Evolutionary conservation across 2,797 vertebrate genomes (phyloP).

Genomic region (Ceryle rudis): DNA sequence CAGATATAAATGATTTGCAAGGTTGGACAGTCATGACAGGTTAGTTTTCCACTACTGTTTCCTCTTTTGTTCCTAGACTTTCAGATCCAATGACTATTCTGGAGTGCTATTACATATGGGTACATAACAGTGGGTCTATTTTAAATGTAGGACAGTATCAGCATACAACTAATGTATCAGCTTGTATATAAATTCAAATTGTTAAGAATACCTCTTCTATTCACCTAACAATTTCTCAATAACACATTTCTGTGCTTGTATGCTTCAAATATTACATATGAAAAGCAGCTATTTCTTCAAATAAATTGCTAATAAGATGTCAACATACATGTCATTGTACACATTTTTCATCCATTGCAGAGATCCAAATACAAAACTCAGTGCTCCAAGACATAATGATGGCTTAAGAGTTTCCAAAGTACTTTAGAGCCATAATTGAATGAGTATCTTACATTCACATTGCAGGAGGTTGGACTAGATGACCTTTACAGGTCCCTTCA

Average conservation of each 20-base stretch:
- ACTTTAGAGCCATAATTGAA: neutral
- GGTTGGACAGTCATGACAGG: neutral
- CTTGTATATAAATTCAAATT: neutral
- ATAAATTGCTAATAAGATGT: neutral
- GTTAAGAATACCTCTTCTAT: neutral
- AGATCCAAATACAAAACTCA: neutral
- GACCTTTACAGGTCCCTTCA: neutral
- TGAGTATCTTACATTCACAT: neutral
- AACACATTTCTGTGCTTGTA: neutral
- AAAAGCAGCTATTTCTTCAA: neutral
- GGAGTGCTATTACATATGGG: neutral
- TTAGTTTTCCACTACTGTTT: neutral
- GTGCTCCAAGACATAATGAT: neutral
- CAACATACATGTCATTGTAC: neutral
- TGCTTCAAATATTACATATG: neutral
- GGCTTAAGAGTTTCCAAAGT: neutral
- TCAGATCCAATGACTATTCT: neutral
- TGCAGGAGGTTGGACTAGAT: neutral
- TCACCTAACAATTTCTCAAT: neutral
- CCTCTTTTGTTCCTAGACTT: neutral
- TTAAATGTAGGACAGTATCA: neutral
- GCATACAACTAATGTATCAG: neutral
- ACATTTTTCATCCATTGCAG: neutral
- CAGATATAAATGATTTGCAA: neutral
- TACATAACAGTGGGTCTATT: neutral